Base-by-base conservation (phyloP, 2,113 vertebrate species). In the Herpetotheres cachinnans region DNA sequence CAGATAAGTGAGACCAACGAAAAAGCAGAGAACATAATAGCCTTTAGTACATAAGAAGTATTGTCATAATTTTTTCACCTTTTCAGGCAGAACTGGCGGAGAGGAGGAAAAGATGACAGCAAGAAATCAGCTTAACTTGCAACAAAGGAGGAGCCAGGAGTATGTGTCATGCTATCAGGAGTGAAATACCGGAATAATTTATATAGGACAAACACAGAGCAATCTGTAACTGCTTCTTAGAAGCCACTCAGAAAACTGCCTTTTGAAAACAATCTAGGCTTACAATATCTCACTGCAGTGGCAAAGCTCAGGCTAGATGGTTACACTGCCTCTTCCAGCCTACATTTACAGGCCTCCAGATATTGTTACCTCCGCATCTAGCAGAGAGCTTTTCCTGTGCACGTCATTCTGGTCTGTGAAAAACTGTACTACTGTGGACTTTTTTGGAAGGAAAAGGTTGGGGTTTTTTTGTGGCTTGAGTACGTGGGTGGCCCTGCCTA, bases 331-430 rank as follows among this genome's bases (percentile, higher is more conserved):
- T 24, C 42, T 55, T 38, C n/a, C 36, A 36, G 62, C 3, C 36
- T 27, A 18, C 22, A 32, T 15, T 30, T 16, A 46, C 38, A 82
- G 1, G 15, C 10, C 3, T 5, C 9, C 70, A 59, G 19, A 62
- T 32, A 40, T 3, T 17, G 46, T 36, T 34, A 46, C 52, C 47
- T 65, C 16, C 15, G 4, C 7, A 44, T 1, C 24, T 10, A 50
- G 9, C 0, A 42, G 0, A 80, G 55, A 67, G n/a, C 16, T 34
- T 12, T 70, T 76, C 62, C 71, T 42, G 16, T 3, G 38, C 32
- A 47, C 46, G 22, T 44, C 52, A 44, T 47, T 65, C 58, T 40
- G 42, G 74, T 30, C 44, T 40, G 17, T 40, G 47, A 72, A 76
- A 72, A 95, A 50, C 30, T 24, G 7, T 1, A 34, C 24, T 27